Conservation (phyloP, 1,140 invertebrate species). For the Sipha flava region DNA sequence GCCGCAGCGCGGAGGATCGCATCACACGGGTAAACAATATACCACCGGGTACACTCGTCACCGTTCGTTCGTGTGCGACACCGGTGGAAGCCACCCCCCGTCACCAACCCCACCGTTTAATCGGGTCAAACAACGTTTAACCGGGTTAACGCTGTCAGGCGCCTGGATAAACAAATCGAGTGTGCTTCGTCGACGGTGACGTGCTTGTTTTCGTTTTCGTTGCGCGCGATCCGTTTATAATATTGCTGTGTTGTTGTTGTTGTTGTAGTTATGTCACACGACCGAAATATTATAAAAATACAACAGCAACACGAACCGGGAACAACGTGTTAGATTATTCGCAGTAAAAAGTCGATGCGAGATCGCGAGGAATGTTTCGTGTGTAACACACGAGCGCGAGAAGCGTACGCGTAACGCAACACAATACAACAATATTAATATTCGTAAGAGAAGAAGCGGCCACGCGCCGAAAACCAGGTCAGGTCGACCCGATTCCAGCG, state of each 20-base stretch:
- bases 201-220: neutral
- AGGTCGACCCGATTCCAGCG: slow-evolving; percentile 18
- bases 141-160: neutral
- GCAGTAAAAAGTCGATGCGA: too few species aligned
- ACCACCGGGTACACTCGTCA: too few species aligned
- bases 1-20: neutral
- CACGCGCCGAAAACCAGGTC: neutral
- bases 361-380: too few species aligned
- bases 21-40: neutral
- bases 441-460: neutral
- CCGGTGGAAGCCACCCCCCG: neutral
- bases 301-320: too few species aligned
- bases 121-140: slow-evolving; percentile 17
- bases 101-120: neutral
- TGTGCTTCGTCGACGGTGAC: neutral
- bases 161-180: slow-evolving; percentile 7
- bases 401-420: neutral
- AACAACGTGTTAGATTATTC: too few species aligned
- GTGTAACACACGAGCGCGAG: neutral
- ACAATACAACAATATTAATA: neutral
- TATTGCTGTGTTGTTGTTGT: neutral
- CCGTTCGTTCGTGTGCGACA: neutral
- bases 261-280: too few species aligned
- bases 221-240: neutral
- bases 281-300: too few species aligned